Conservation (phyloP, 1,140 invertebrate species). For the Leptestheria dahalacensis region DNA sequence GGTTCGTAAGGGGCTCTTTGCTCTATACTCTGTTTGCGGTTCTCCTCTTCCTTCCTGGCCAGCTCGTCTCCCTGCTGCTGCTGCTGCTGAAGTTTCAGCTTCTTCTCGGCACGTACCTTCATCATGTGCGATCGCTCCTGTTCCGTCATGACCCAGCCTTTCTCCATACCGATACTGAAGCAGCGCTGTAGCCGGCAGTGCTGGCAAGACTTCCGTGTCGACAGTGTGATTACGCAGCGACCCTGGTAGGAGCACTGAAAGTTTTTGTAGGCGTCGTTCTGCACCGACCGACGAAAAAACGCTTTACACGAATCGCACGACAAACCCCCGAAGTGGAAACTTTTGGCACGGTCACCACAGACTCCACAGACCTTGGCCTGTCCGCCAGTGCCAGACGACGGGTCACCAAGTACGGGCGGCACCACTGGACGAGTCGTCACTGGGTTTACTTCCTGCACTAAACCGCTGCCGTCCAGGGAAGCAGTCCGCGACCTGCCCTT, state of each 20-base stretch:
- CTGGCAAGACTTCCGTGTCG: constrained; percentile 25
- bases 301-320: constrained; percentile 32
- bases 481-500: too few relatives aligned
- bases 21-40: not conserved
- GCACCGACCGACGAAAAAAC: constrained; percentile 30
- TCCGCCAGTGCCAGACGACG: not conserved
- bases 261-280: constrained; percentile 24
- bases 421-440: too few relatives aligned
- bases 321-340: constrained; percentile 30
- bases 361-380: constrained; percentile 29
- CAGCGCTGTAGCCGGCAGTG: constrained; percentile 31
- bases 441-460: too few relatives aligned
- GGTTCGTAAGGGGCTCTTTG: constrained; percentile 15
- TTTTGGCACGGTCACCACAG: constrained; percentile 29
- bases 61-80: not conserved
- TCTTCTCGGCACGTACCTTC: constrained; percentile 25
- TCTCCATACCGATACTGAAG: constrained; percentile 32
- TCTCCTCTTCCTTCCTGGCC: not conserved
- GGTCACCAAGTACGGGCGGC: not conserved
- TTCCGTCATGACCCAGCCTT: constrained; percentile 33
- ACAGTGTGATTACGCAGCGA: constrained; percentile 25
- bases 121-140: constrained; percentile 27
- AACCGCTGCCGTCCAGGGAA: too few relatives aligned
- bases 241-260: constrained; percentile 29
- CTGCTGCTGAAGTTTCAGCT: constrained; percentile 5